Evolutionary conservation across 2,888 invertebrate genomes (phyloP), one percentile per base, ranked within the genome.

Genomic region (Luperina nickerlii): DNA sequence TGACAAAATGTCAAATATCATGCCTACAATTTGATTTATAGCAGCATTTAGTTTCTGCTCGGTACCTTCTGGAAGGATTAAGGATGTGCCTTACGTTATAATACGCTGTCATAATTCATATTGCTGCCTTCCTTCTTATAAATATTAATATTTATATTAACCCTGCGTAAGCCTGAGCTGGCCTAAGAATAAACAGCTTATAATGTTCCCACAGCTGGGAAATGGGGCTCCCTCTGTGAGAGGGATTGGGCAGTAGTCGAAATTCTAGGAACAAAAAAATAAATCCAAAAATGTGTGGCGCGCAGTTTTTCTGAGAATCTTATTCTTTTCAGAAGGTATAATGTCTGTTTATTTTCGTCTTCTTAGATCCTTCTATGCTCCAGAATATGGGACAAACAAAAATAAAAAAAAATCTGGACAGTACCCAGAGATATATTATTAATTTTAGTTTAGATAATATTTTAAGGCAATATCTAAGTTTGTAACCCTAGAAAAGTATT

Each of bases 1-100:
- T 79, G 85, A 85, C 84, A 86, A 81, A 78, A 84, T 81, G 86
- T 81, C 86, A 86, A 86, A 86, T 86, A 84, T 81, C 76, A 79
- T 86, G 68, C 70, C 66, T 81, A 81, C 81, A 74, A 42, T 81
- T 81, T 86, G 84, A 86, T 86, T 87, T 87, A 87, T 84, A 67
- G 69, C 60, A 69, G 38, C 82, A 75, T 81, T 84, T 78, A 76
- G 78, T 84, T 69, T 79, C 54, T 85, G 20, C 66, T 83, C 65
- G 73, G 63, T 86, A 78, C 66, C 67, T 83, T 78, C 67, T 79
- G 68, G 57, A 68, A 74, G 85, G 70, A 78, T 84, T 85, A 82
- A 68, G 78, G 76, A 78, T 76, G 76, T 76, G 73, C 71, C 76
- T 66, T 51, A 74, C 38, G 75, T 82, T 76, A 78, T 81, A 78